Conservation (phyloP, 1,140 invertebrate species). For the Nebria ingens region DNA sequence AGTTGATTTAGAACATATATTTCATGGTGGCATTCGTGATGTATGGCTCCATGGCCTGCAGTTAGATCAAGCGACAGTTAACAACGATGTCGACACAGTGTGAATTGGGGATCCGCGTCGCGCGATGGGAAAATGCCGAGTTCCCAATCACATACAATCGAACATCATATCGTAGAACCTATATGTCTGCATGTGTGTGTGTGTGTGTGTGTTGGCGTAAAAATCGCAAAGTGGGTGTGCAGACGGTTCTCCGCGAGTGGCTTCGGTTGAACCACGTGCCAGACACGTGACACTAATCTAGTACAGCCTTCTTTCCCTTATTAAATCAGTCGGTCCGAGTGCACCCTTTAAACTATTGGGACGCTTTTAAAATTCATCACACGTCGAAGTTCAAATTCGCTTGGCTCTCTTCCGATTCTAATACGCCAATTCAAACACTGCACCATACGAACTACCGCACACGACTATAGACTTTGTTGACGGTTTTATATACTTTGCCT, state of each 20-base stretch:
- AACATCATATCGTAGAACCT: no score
- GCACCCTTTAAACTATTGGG: background rate
- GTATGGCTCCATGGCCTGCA: no score
- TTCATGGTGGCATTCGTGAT: no score
- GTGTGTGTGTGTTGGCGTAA: background rate
- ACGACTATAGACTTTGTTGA: no score
- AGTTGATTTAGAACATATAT: no score
- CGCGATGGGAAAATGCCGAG: background rate
- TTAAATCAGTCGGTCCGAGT: background rate
- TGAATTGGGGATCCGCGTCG: background rate
- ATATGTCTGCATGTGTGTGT: no score
- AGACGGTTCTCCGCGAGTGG: background rate
- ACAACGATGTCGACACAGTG: background rate
- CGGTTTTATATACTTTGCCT: no score
- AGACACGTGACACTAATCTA: background rate
- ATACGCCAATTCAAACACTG: no score
- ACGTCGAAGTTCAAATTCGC: background rate
- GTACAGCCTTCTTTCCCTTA: background rate
- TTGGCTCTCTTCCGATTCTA: background rate
- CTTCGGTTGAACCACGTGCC: background rate
- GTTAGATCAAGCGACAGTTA: background rate
- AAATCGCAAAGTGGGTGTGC: background rate
- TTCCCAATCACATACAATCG: background rate
- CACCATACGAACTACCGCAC: no score
- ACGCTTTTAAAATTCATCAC: background rate